Conservation (phyloP, 2,888 invertebrate genomes). For the Amphipoea lucens region DNA sequence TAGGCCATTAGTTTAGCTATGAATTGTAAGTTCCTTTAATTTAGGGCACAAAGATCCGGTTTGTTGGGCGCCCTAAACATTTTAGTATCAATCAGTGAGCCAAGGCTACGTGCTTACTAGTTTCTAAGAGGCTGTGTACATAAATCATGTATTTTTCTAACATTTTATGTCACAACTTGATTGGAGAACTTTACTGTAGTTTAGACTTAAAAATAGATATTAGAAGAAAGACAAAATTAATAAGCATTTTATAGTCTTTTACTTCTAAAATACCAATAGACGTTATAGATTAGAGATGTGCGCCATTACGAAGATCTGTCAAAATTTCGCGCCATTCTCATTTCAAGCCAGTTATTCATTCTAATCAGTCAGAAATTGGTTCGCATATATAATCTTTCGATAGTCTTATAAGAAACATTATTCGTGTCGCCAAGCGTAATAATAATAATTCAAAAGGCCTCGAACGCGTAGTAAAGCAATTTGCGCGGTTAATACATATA, state of each 20-base stretch:
- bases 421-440: slow-evolving; percentile 63
- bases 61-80: slow-evolving; percentile 81
- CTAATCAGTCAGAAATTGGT: slow-evolving; percentile 36
- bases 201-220: background rate
- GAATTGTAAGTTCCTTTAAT: slow-evolving; percentile 82
- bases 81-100: slow-evolving; percentile 80
- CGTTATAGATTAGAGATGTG: background rate
- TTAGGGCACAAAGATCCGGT: slow-evolving; percentile 86
- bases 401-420: slow-evolving; percentile 32
- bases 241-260: too few relatives aligned
- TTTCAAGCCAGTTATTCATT: slow-evolving; percentile 31
- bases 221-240: too few relatives aligned
- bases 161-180: background rate
- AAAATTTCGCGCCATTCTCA: slow-evolving; percentile 41
- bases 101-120: slow-evolving; percentile 75
- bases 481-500: slow-evolving; percentile 63
- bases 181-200: background rate
- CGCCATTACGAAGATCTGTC: slow-evolving; percentile 5
- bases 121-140: slow-evolving; percentile 62
- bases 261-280: background rate
- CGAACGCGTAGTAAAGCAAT: slow-evolving; percentile 69
- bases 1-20: slow-evolving; percentile 75
- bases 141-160: slow-evolving; percentile 22
- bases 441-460: slow-evolving; percentile 65
- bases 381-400: slow-evolving; percentile 9